phyloP scores from a whole-genome alignment of 1,140 invertebrate species.

The Hyposmocoma kahamanoa region DNA sequence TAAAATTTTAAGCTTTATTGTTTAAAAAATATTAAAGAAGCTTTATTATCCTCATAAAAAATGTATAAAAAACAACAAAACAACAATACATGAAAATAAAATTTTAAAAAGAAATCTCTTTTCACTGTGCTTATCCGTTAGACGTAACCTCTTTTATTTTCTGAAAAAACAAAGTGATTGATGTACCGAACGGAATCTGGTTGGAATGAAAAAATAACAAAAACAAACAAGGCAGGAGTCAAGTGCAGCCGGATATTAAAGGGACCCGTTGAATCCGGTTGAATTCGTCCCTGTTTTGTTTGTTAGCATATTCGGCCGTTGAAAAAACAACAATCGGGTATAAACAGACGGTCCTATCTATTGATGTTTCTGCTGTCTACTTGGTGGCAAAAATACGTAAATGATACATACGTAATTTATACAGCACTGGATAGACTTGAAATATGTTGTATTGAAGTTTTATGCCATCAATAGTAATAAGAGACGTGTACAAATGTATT shows the following conservation, averaged over 20 bases:
- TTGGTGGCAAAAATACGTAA: neutral
- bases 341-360: neutral
- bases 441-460: too few relatives aligned
- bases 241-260: constrained; percentile 31
- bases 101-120: too few relatives aligned
- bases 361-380: neutral
- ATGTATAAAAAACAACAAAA: too few relatives aligned
- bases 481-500: too few relatives aligned
- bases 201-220: constrained; percentile 13
- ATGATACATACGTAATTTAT: neutral
- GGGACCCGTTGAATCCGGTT: constrained; percentile 21
- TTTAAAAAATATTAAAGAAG: too few relatives aligned
- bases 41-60: too few relatives aligned
- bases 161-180: constrained; percentile 3
- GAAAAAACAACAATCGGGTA: constrained; percentile 17
- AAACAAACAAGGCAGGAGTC: constrained; percentile 23
- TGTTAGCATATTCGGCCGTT: neutral
- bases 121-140: neutral
- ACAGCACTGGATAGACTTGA: neutral
- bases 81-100: too few relatives aligned
- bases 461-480: too few relatives aligned
- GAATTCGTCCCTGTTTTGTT: neutral
- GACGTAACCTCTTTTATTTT: neutral
- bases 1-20: too few relatives aligned
- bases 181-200: neutral